Evolutionary conservation across 1,140 invertebrate species (phyloP).

Genomic region (Lerema accius): DNA sequence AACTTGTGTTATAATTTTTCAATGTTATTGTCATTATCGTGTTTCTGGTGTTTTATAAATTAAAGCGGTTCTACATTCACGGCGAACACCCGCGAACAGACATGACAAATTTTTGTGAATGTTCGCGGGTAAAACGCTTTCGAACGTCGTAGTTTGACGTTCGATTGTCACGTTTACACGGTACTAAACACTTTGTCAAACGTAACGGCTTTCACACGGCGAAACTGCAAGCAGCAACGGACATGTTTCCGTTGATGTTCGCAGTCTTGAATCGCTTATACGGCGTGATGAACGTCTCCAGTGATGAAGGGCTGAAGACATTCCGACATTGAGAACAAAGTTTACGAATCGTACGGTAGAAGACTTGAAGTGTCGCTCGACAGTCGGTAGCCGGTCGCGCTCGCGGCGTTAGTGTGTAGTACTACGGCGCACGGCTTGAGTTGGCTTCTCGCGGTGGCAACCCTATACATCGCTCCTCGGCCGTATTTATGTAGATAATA

Average conservation of each 20-base stretch:
- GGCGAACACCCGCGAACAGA: no score
- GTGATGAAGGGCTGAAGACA: not conserved
- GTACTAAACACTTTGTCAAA: no score
- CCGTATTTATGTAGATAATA: conserved; percentile 54
- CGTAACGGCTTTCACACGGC: not conserved
- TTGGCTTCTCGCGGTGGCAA: conserved; percentile 69
- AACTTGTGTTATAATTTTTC: no score
- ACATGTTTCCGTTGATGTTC: not conserved
- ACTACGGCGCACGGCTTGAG: conserved; percentile 75
- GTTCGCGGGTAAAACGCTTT: no score
- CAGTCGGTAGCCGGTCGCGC: conserved; percentile 61
- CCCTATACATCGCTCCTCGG: conserved; percentile 48
- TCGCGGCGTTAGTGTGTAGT: conserved; percentile 72
- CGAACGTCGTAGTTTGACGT: no score
- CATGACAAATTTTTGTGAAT: no score
- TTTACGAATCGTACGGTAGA: no score
- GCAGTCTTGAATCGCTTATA: not conserved
- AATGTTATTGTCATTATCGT: no score
- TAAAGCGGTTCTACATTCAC: no score
- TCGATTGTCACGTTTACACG: no score
- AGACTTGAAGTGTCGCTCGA: conserved; percentile 81
- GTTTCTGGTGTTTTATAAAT: no score
- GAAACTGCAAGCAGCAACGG: not conserved
- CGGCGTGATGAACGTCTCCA: not conserved
- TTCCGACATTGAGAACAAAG: conserved; percentile 23